phyloP scores from a whole-genome alignment of 2,113 vertebrate genomes.

The Ovis canadensis region DNA sequence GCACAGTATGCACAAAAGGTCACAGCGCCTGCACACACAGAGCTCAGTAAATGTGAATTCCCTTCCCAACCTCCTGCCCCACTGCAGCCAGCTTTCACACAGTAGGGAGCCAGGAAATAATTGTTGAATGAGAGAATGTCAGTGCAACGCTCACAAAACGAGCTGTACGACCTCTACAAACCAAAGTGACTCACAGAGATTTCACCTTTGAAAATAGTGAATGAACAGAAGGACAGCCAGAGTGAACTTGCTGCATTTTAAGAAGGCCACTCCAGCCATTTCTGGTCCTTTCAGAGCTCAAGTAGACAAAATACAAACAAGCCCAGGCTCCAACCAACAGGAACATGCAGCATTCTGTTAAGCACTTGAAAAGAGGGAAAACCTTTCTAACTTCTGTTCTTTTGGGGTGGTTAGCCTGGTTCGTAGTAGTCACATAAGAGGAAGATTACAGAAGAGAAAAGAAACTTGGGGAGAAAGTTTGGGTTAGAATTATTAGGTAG shows the following conservation, averaged over 20 bases:
- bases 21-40: neutral
- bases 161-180: neutral
- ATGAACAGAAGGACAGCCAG: neutral
- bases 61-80: neutral
- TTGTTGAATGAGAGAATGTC: neutral
- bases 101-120: neutral
- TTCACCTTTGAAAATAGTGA: neutral
- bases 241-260: neutral
- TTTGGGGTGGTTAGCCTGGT: neutral
- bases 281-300: neutral
- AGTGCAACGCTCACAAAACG: neutral
- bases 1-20: neutral
- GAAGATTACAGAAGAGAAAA: neutral
- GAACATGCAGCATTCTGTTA: neutral
- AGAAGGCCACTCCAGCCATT: neutral
- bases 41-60: neutral
- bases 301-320: neutral
- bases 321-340: neutral
- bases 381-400: neutral
- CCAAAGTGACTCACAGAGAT: neutral
- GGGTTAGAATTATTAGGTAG: neutral
- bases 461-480: neutral
- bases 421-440: neutral
- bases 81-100: neutral
- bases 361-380: neutral